Conservation (phyloP, 2,888 invertebrate species). For the Polyploca ridens region DNA sequence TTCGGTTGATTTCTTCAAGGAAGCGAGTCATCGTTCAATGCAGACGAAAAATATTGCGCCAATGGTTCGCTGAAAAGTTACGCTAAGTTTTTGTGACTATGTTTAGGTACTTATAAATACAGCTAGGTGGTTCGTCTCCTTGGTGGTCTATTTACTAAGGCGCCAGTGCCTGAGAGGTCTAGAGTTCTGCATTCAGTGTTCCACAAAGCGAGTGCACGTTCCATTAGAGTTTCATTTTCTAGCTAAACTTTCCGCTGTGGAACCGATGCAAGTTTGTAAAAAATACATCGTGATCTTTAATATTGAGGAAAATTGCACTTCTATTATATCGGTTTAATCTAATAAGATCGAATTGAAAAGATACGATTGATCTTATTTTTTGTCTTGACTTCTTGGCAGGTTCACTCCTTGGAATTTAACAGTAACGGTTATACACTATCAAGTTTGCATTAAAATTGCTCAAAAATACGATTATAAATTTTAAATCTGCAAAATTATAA, state of each 20-base stretch:
- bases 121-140: not conserved
- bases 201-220: too few relatives aligned
- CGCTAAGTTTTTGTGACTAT: conserved; percentile 5
- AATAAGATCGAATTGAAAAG: not conserved
- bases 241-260: too few relatives aligned
- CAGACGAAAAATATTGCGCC: conserved; percentile 46
- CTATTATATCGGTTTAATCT: not conserved
- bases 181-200: too few relatives aligned
- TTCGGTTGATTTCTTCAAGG: conserved; percentile 68
- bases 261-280: not conserved
- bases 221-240: too few relatives aligned
- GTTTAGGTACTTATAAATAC: not conserved
- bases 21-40: conserved; percentile 54
- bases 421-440: not conserved
- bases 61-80: conserved; percentile 26
- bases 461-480: not conserved
- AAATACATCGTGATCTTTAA: not conserved
- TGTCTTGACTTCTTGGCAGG: not conserved
- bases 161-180: too few relatives aligned
- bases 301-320: not conserved
- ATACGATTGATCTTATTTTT: not conserved
- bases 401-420: not conserved
- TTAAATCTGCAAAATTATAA: not conserved
- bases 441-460: not conserved
- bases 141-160: not conserved